These are phyloP conservation scores for Psylliodes chrysocephalus DNA, from an alignment of 2,888 invertebrate species.

Conservation along the genomic window DNA sequence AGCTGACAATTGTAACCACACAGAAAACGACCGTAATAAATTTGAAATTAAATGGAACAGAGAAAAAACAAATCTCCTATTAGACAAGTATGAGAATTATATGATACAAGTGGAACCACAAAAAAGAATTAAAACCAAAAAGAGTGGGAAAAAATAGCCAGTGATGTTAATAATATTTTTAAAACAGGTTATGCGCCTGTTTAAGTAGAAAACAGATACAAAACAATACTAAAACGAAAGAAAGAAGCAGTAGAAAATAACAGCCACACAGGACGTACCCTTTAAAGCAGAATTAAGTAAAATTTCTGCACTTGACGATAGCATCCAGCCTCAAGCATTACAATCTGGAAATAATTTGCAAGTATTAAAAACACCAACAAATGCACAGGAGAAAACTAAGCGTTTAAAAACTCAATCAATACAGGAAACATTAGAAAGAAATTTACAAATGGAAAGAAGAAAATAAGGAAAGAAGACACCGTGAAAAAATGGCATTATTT, in stretches of 20 bases:
- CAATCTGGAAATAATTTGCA: background rate
- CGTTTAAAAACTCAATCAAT: conserved; percentile 8
- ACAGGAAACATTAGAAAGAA: conserved; percentile 5
- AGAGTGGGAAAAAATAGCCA: conserved; percentile 4
- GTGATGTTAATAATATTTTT: background rate
- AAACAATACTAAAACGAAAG: conserved; percentile 42
- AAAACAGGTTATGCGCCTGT: background rate
- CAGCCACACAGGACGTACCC: conserved; percentile 31
- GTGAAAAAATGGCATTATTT: conserved; percentile 16
- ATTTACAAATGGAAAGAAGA: conserved; percentile 10
- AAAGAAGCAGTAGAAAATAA: conserved; percentile 40
- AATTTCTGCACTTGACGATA: conserved; percentile 43
- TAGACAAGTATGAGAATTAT: background rate
- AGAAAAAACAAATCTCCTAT: background rate
- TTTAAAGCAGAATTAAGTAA: conserved; percentile 40
- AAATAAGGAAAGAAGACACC: conserved; percentile 10
- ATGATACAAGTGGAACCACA: background rate
- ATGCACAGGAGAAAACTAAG: background rate
- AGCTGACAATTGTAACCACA: too few species aligned
- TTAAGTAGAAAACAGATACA: conserved; percentile 41
- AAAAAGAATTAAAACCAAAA: conserved; percentile 4
- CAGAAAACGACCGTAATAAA: too few species aligned
- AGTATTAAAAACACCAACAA: background rate
- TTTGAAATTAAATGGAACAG: too few species aligned
- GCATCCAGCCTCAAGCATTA: conserved; percentile 42